Conservation (phyloP, 2,888 invertebrate species). For the Caenorhabditis imperialis region DNA sequence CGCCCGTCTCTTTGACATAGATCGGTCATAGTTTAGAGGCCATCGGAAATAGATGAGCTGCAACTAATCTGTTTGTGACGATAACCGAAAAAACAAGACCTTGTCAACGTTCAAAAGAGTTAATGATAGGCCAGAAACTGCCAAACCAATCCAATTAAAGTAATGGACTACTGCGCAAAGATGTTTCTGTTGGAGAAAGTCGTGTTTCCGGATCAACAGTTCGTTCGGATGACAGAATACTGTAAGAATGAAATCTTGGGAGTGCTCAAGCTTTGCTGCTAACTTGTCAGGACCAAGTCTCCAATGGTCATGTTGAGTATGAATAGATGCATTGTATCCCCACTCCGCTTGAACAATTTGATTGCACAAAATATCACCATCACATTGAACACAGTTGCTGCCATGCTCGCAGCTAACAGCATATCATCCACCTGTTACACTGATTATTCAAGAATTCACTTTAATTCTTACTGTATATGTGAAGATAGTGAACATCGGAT, state of each 20-base stretch:
- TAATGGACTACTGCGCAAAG: constrained; percentile 75
- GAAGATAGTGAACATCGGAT: constrained; percentile 69
- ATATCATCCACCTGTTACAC: constrained; percentile 76
- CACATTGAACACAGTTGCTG: constrained; percentile 77
- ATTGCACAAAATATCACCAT: constrained; percentile 77
- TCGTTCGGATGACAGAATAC: constrained; percentile 78
- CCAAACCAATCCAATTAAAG: constrained; percentile 77
- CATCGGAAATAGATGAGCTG: constrained; percentile 77
- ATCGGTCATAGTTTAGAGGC: constrained; percentile 75
- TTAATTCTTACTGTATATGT: constrained; percentile 67
- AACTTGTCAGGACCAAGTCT: constrained; percentile 76
- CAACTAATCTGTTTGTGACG: constrained; percentile 1
- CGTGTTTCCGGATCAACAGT: constrained; percentile 76
- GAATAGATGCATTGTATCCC: constrained; percentile 78
- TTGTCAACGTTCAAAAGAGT: constrained; percentile 77
- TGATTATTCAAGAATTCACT: neutral
- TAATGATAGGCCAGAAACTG: constrained; percentile 76
- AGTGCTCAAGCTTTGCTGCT: neutral
- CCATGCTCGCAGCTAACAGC: constrained; percentile 76
- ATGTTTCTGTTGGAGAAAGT: constrained; percentile 73
- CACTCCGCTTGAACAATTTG: constrained; percentile 72
- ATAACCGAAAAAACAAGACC: constrained; percentile 18
- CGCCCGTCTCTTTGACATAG: constrained; percentile 77
- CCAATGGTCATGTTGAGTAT: constrained; percentile 78
- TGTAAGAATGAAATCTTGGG: constrained; percentile 27